Percentiles rank a stretch among this genome's conserved stretches.
Evolutionary conservation across 2,797 vertebrate species (phyloP).

Genomic region (Myotis findleyi): DNA sequence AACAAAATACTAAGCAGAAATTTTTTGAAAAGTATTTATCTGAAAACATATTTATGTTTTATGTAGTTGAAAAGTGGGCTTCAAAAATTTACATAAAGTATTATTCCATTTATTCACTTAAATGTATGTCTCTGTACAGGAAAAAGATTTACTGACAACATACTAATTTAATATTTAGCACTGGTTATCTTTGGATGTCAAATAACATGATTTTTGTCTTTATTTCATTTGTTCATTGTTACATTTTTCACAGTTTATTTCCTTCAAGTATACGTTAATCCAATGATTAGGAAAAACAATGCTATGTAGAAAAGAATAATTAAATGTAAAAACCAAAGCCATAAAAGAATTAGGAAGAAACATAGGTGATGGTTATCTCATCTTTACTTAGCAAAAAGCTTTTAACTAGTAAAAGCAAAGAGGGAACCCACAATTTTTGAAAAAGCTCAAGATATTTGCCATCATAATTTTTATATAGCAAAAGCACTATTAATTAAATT

Average conservation of each 20-base stretch:
- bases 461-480: too few relatives aligned
- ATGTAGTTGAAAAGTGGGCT: not conserved
- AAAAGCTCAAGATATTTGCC: too few relatives aligned
- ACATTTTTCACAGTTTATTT: not conserved
- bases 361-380: not conserved
- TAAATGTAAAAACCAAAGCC: not conserved
- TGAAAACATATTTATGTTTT: conserved; percentile 28
- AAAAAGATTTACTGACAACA: not conserved
- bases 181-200: not conserved
- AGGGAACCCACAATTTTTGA: too few relatives aligned
- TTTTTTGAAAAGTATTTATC: not conserved
- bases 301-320: not conserved
- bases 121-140: not conserved
- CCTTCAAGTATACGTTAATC: not conserved
- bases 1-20: conserved; percentile 18
- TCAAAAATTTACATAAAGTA: not conserved
- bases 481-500: not conserved
- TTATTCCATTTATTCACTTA: not conserved
- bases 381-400: not conserved
- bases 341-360: not conserved
- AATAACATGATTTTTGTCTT: conserved; percentile 7
- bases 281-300: not conserved
- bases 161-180: not conserved
- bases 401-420: too few relatives aligned
- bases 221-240: conserved; percentile 20